Evolutionary conservation across 2,113 vertebrate genomes (phyloP).

Genomic region (Gopherus flavomarginatus): DNA sequence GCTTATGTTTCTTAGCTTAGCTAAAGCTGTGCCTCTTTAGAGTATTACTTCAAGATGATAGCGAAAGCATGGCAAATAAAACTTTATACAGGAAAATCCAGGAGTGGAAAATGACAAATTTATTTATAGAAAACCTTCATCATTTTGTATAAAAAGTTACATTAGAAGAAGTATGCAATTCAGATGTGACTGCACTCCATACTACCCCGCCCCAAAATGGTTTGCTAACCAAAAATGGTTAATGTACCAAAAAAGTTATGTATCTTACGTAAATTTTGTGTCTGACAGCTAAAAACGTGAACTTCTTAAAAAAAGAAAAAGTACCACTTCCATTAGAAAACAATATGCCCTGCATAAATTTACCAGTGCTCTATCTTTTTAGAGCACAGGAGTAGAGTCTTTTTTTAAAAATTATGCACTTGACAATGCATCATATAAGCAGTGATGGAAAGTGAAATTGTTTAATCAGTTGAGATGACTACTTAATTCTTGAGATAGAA

Average conservation of each 20-base stretch:
- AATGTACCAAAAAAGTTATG: not conserved
- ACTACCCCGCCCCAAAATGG: not conserved
- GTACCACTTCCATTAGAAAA: not conserved
- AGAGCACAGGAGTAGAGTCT: not conserved
- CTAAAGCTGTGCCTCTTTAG: not conserved
- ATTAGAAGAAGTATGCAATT: not conserved
- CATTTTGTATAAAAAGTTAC: not conserved
- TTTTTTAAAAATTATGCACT: not conserved
- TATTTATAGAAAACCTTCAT: not conserved
- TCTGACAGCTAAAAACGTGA: not conserved
- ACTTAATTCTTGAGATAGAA: not conserved
- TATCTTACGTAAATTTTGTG: not conserved
- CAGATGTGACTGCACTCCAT: not conserved
- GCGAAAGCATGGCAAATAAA: not conserved
- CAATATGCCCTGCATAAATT: not conserved
- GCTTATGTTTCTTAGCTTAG: not conserved
- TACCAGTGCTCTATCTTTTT: not conserved
- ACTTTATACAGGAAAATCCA: not conserved
- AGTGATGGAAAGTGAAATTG: not conserved
- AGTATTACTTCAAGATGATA: not conserved
- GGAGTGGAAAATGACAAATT: not conserved
- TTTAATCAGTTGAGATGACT: not conserved
- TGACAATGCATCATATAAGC: not conserved
- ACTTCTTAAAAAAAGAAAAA: not conserved
- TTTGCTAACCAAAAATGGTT: not conserved